Evolutionary conservation across 1,140 invertebrate genomes (phyloP), one percentile per base, ranked within the genome.

Genomic region (Catajapyx aquilonaris): DNA sequence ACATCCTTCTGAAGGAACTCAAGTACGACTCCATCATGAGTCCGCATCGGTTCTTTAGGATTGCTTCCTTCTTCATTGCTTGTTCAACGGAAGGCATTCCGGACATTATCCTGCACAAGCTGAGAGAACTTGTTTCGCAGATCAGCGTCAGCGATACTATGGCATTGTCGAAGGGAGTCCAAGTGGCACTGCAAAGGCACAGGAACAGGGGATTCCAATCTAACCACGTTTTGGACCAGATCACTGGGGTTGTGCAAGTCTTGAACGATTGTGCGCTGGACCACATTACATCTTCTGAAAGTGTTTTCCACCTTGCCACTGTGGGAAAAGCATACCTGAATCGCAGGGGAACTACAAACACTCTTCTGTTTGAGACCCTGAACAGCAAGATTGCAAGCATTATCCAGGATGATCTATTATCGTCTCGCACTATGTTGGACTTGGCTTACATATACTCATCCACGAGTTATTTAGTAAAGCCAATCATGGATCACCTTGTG

Each of bases 371-470:
- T 28, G 23, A 28, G 13, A 28, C 23, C 7, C 23, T 28, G 7
- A 9, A 9, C 7, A 13, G 7, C 13, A 28, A 28, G 23, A 28
- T 28, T 13, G 23, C 7, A 13, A 13, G 13, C 13, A 13, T 28
- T 28, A 28, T 28, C 7, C 23, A 28, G 23, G 13, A 28, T 7
- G 23, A 28, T 28, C n/a, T n/a, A n/a, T 38, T 23, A 44, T 51
- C 43, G 60, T 64, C 62, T 1, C 51, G 56, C 25, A 43, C 52
- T 13, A 48, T 64, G 11, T 50, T 56, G 4, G 55, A 55, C 38
- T 51, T 60, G 38, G 41, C 48, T 0, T 56, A 53, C 33, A 52
- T 49, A 41, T 53, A 62, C 11, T 46, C 47, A 20, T 33, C 43
- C 3, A 53, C 53, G 1, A 47, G 52, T 34, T 54, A 46, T 32